A percentile compares a stretch with the other conserved stretches of the same genome.
Conservation (phyloP, 2,888 invertebrate species). For the Sericinus montela region DNA sequence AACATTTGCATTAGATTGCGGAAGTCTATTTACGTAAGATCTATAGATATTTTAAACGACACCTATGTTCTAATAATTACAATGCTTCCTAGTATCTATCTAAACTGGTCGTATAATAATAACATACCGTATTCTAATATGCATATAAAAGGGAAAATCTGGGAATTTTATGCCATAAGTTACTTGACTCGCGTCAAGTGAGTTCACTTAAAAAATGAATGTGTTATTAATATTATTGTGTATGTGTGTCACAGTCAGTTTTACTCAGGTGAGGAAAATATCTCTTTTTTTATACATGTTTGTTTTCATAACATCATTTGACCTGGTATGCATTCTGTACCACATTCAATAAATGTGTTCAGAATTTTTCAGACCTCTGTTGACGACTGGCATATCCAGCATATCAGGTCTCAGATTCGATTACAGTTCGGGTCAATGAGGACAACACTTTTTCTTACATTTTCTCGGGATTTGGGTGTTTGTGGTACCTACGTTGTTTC, state of each 20-base stretch:
- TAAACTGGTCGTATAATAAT: neutral
- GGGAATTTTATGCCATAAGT: neutral
- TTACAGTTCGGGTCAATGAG: no score
- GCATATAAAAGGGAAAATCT: neutral
- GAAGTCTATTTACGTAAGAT: neutral
- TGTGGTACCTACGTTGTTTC: no score
- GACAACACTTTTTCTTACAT: no score
- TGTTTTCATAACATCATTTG: no score
- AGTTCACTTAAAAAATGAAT: neutral
- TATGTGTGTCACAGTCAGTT: neutral
- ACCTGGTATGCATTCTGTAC: no score
- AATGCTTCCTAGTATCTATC: neutral
- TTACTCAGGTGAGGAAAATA: neutral
- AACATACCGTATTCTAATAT: neutral
- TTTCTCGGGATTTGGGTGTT: no score
- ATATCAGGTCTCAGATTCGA: no score
- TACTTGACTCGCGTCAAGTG: neutral
- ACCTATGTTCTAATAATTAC: neutral
- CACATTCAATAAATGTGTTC: no score
- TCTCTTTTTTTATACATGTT: no score
- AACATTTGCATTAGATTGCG: constrained; percentile 2
- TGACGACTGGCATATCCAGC: no score
- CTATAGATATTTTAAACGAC: neutral
- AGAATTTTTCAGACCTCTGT: no score
- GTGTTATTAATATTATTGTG: neutral